Percentiles rank a stretch among this genome's conserved stretches.
phyloP scores from a whole-genome alignment of 2,888 invertebrate species.

The Pseudococcus longispinus region DNA sequence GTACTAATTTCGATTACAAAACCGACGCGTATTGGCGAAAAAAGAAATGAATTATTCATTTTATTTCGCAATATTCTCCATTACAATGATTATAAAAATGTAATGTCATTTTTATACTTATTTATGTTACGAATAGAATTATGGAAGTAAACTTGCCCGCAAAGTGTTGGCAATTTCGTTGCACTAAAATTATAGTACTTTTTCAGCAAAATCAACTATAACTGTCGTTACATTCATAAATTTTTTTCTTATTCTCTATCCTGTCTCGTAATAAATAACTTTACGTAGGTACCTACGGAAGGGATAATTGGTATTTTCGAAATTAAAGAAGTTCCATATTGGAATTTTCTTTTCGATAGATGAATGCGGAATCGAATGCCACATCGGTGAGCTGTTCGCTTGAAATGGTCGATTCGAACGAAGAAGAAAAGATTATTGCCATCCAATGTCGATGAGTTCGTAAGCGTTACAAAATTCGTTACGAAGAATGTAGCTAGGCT shows the following conservation, averaged over 20 bases:
- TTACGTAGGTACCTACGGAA: neutral
- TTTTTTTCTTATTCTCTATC: constrained; percentile 1
- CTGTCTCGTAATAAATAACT: neutral
- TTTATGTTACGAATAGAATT: neutral
- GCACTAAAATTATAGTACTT: constrained; percentile 2
- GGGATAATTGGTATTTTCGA: neutral
- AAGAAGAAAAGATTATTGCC: neutral
- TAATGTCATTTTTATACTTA: constrained; percentile 35
- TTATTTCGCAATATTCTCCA: neutral
- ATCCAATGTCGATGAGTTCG: neutral
- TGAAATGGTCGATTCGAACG: neutral
- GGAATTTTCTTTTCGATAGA: neutral
- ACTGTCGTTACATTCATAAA: neutral
- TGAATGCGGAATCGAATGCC: neutral
- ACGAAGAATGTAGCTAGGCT: neutral
- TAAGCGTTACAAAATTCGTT: neutral
- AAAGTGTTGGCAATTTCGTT: constrained; percentile 1
- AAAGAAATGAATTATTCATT: constrained; percentile 12
- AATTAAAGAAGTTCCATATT: neutral
- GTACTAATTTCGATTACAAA: constrained; percentile 11
- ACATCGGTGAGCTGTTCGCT: neutral
- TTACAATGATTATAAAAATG: constrained; percentile 31
- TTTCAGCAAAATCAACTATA: neutral
- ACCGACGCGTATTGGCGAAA: neutral
- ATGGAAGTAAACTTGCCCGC: neutral